These are phyloP conservation scores for Seira ritae DNA, from an alignment of 2,888 invertebrate species.

Conservation along the genomic window DNA sequence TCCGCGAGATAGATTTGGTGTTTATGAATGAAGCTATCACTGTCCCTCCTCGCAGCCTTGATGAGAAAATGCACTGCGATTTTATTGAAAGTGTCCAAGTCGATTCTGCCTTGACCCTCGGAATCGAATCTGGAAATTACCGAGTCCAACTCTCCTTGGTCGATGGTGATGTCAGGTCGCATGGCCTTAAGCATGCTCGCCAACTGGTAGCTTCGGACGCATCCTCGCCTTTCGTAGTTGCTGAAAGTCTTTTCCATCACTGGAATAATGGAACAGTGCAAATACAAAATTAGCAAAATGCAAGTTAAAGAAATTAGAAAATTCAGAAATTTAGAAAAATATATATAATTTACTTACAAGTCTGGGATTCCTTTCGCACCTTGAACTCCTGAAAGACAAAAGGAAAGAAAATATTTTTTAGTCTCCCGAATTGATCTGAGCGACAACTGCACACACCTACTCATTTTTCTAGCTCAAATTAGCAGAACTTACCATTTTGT, in stretches of 20 bases:
- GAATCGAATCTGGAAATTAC: conserved; percentile 52
- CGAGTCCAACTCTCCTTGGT: conserved; percentile 56
- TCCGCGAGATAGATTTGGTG: conserved; percentile 58
- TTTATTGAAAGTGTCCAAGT: conserved; percentile 62
- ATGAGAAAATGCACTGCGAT: conserved; percentile 63
- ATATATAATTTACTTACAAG: conserved; percentile 51
- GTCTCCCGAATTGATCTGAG: too few relatives aligned
- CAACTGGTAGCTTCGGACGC: conserved; percentile 65
- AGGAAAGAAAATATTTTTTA: conserved; percentile 31
- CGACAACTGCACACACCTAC: too few relatives aligned
- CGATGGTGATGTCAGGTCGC: conserved; percentile 56
- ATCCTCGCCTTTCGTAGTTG: conserved; percentile 63
- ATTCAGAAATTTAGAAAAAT: conserved; percentile 13
- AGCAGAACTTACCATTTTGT: too few relatives aligned
- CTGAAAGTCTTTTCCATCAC: conserved; percentile 68
- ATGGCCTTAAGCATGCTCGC: conserved; percentile 60
- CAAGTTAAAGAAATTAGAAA: neutral
- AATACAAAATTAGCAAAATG: neutral
- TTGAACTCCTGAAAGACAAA: conserved; percentile 65
- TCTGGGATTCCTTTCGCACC: conserved; percentile 66
- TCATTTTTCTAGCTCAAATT: too few relatives aligned
- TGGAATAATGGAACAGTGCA: conserved; percentile 16
- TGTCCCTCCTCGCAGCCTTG: conserved; percentile 57
- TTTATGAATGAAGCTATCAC: conserved; percentile 63
- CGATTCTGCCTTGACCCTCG: conserved; percentile 62